phyloP scores from a whole-genome alignment of 2,888 invertebrate genomes.

The Parasteatoda lunata region DNA sequence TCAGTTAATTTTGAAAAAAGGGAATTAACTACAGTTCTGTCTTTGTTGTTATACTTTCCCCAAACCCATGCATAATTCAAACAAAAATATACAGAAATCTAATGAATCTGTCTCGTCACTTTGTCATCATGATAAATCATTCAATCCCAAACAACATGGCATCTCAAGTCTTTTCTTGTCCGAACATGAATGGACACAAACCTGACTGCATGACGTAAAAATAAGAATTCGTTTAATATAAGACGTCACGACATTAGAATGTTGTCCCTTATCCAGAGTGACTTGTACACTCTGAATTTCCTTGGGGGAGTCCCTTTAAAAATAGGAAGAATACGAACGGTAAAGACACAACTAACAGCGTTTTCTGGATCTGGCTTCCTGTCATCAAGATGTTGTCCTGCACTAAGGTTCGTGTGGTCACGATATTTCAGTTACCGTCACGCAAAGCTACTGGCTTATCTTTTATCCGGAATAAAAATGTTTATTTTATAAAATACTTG shows the following conservation, averaged over 20 bases:
- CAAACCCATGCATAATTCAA: constrained; percentile 1
- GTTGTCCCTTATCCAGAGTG: not conserved
- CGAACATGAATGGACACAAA: constrained; percentile 16
- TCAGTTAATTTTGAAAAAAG: too few relatives aligned
- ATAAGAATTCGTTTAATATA: constrained; percentile 29
- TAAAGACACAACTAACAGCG: constrained; percentile 26
- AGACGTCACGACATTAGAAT: constrained; percentile 40
- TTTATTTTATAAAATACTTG: not conserved
- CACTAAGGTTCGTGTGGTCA: constrained; percentile 44
- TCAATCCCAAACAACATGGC: constrained; percentile 32
- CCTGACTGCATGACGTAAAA: constrained; percentile 22
- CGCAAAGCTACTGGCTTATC: constrained; percentile 30
- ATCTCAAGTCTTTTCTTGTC: not conserved
- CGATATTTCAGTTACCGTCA: constrained; percentile 34
- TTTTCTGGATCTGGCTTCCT: constrained; percentile 40
- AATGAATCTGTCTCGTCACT: constrained; percentile 24
- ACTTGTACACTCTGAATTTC: constrained; percentile 2
- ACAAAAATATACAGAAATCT: constrained; percentile 13
- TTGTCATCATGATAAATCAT: constrained; percentile 41
- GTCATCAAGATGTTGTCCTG: constrained; percentile 48
- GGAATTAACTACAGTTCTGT: too few relatives aligned
- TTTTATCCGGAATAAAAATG: not conserved
- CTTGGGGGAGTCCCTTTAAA: not conserved
- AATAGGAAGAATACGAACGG: constrained; percentile 6
- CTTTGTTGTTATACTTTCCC: too few relatives aligned